Conservation (phyloP, 2,888 invertebrate species). For the Argynnis bischoffii region DNA sequence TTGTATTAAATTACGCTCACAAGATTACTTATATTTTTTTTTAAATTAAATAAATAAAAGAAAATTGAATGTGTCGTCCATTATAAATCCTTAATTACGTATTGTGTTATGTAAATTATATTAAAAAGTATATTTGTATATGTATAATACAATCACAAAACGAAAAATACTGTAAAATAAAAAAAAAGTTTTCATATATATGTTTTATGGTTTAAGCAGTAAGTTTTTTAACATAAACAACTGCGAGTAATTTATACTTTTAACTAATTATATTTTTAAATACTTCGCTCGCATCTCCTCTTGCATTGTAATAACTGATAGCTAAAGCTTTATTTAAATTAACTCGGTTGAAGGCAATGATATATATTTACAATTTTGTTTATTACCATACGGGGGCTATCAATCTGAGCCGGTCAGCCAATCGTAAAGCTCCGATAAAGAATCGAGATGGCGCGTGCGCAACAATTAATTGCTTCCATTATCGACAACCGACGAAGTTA, state of each 20-base stretch:
- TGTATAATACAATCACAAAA: no score
- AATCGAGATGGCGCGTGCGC: conserved; percentile 41
- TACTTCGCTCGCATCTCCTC: no score
- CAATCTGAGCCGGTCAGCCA: conserved; percentile 27
- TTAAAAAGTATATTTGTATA: no score
- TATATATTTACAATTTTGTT: conserved; percentile 10
- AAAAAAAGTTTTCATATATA: no score
- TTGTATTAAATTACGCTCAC: conserved; percentile 13
- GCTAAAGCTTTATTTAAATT: not conserved
- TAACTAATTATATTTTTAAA: no score
- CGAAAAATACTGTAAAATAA: no score
- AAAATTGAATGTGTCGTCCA: not conserved
- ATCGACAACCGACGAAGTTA: conserved; percentile 34
- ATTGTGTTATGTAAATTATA: not conserved
- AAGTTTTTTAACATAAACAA: no score
- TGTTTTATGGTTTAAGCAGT: no score
- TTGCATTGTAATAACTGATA: no score
- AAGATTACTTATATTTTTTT: conserved; percentile 11
- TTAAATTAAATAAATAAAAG: conserved; percentile 9
- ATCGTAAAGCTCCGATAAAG: conserved; percentile 36
- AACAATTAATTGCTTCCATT: conserved; percentile 40
- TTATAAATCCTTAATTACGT: not conserved
- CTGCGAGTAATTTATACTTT: no score
- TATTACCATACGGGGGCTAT: conserved; percentile 13
- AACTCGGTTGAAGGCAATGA: not conserved